Evolutionary conservation across 2,888 invertebrate genomes (phyloP).

Genomic region (Stomorhina lunata): DNA sequence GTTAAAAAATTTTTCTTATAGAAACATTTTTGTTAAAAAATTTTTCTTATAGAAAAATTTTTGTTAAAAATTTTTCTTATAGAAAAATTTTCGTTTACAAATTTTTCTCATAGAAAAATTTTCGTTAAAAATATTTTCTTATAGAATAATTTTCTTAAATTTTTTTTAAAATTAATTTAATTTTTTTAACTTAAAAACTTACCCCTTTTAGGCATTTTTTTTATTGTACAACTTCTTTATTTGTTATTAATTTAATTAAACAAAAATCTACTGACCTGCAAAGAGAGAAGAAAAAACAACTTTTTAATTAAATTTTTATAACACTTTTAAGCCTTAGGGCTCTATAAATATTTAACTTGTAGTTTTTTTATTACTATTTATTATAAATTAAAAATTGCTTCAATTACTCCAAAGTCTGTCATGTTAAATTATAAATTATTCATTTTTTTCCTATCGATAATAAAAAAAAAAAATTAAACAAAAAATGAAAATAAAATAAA

Average conservation of each 20-base stretch:
- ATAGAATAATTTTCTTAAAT: no score
- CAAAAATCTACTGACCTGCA: constrained; percentile 54
- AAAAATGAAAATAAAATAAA: constrained; percentile 21
- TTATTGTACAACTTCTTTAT: constrained; percentile 9
- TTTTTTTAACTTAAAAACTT: constrained; percentile 30
- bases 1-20: no score
- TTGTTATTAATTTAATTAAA: background rate
- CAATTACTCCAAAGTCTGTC: constrained; percentile 45
- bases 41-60: no score
- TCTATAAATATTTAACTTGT: constrained; percentile 25
- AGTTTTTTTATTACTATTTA: constrained; percentile 11
- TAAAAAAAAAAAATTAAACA: background rate
- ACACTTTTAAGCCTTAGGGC: constrained; percentile 29
- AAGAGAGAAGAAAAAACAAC: constrained; percentile 16
- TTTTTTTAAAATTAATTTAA: background rate
- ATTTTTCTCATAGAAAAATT: no score
- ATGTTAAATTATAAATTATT: constrained; percentile 55
- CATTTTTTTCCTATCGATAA: constrained; percentile 31
- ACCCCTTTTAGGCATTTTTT: constrained; percentile 20
- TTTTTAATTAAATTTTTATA: constrained; percentile 32
- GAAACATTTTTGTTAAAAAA: no score
- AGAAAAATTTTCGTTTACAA: no score
- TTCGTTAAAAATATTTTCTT: no score
- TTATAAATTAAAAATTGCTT: constrained; percentile 33
- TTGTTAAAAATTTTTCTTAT: no score